These are phyloP conservation scores for Apamea epomidion DNA, from an alignment of 2,888 invertebrate genomes.

Conservation along the genomic window DNA sequence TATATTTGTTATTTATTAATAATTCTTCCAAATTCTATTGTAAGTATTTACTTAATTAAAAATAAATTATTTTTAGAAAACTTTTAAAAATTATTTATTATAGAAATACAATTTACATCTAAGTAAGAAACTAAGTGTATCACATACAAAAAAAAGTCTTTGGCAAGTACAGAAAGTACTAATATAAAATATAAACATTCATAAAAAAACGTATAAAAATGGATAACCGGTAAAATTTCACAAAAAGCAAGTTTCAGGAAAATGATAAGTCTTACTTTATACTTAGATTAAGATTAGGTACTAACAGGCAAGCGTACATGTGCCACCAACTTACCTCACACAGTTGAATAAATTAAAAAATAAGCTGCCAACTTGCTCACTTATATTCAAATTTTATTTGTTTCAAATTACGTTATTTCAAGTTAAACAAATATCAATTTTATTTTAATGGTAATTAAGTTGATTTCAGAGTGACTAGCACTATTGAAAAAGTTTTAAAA, in stretches of 20 bases:
- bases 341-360: slow-evolving; percentile 16
- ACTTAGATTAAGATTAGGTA: slow-evolving; percentile 67
- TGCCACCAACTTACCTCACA: slow-evolving; percentile 47
- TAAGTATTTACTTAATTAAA: slow-evolving; percentile 25
- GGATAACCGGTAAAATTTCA: slow-evolving; percentile 62
- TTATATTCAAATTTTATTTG: background rate
- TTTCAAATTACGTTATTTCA: no score
- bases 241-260: slow-evolving; percentile 48
- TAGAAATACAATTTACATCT: slow-evolving; percentile 82
- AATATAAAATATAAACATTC: slow-evolving; percentile 71
- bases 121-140: slow-evolving; percentile 88
- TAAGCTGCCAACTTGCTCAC: slow-evolving; percentile 10
- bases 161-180: slow-evolving; percentile 87
- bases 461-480: no score
- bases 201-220: slow-evolving; percentile 73
- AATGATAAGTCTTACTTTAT: slow-evolving; percentile 57
- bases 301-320: slow-evolving; percentile 65
- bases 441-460: no score
- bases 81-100: slow-evolving; percentile 75
- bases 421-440: no score
- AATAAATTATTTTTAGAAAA: slow-evolving; percentile 66
- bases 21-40: slow-evolving; percentile 36
- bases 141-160: slow-evolving; percentile 89
- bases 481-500: no score
- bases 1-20: slow-evolving; percentile 55